Percentiles rank a stretch among this genome's conserved stretches.
These are phyloP conservation scores for Calonectris borealis DNA, from an alignment of 2,113 vertebrate species.

Conservation along the genomic window DNA sequence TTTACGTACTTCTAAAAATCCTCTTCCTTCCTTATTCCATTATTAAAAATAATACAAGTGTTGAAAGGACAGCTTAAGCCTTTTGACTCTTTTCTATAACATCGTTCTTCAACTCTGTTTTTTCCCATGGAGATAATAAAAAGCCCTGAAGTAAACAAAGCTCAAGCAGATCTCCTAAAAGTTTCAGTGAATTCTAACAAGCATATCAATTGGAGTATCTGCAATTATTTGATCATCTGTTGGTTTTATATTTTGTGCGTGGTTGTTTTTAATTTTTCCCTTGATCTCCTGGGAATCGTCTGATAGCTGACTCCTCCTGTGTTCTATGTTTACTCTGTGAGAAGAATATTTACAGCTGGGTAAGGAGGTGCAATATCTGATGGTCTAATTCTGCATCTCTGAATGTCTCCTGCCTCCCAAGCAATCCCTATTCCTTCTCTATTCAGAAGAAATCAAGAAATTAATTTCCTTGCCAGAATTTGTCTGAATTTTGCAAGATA, in stretches of 20 bases:
- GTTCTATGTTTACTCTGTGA: background rate
- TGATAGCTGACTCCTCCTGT: background rate
- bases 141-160: background rate
- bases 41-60: constrained; percentile 1
- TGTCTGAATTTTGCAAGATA: background rate
- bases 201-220: background rate
- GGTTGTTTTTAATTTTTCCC: background rate
- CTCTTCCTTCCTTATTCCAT: background rate
- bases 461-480: background rate
- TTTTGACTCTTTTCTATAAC: background rate
- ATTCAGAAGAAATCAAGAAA: background rate
- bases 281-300: background rate
- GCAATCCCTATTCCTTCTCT: background rate
- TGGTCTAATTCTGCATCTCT: background rate
- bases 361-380: background rate
- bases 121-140: background rate
- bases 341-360: background rate
- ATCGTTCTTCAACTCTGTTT: background rate
- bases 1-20: background rate
- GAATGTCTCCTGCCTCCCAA: background rate
- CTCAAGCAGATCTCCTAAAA: background rate
- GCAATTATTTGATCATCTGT: background rate
- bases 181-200: background rate
- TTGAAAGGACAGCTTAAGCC: background rate
- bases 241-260: background rate